Evolutionary conservation across 2,113 vertebrate species (phyloP).

Genomic region (Oostethus manadensis): DNA sequence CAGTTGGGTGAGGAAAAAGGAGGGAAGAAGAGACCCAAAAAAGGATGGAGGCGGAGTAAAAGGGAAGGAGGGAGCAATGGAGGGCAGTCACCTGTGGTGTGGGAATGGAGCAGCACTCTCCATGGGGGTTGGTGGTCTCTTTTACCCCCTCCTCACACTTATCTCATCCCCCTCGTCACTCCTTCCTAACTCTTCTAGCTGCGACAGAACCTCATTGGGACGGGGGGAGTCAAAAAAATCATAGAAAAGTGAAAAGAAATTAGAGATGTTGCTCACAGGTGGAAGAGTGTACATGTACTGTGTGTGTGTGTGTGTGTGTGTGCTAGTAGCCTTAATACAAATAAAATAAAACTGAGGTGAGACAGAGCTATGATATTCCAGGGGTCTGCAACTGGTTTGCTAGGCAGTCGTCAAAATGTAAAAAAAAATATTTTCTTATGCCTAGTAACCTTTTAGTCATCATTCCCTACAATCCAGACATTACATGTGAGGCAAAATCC

Average conservation of each 20-base stretch:
- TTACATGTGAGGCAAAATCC: no score
- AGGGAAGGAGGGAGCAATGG: constrained; percentile 23
- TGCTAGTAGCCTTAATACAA: not conserved
- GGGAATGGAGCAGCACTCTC: constrained; percentile 62
- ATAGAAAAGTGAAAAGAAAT: not conserved
- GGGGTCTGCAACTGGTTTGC: no score
- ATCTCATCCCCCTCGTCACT: constrained; percentile 37
- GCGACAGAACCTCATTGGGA: constrained; percentile 20
- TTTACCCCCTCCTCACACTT: constrained; percentile 20
- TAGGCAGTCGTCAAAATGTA: no score
- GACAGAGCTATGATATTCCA: no score
- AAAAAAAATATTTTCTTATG: no score
- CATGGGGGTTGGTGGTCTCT: constrained; percentile 44
- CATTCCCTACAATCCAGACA: no score
- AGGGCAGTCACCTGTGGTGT: constrained; percentile 66
- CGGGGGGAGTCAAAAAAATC: constrained; percentile 3
- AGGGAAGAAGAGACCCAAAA: constrained; percentile 18
- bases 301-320: not conserved
- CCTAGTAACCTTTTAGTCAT: no score
- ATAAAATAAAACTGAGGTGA: no score
- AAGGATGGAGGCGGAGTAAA: constrained; percentile 9
- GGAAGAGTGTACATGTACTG: not conserved
- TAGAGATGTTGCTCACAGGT: not conserved
- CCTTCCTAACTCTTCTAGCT: constrained; percentile 44
- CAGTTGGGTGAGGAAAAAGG: constrained; percentile 15